Evolutionary conservation across 2,888 invertebrate genomes (phyloP).

Genomic region (Ophioninae sp.): DNA sequence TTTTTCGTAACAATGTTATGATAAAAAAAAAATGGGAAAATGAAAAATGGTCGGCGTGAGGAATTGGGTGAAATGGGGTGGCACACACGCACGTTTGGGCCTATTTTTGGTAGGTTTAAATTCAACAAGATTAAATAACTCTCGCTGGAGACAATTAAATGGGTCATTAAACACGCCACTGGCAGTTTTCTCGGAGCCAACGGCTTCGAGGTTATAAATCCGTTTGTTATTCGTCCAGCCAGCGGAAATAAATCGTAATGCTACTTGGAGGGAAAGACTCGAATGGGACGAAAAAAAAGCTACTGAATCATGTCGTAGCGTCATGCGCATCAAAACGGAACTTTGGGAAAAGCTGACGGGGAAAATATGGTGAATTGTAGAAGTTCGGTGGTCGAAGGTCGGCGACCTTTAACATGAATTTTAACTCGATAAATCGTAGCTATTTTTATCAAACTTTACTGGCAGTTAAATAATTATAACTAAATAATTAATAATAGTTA

Average conservation of each 20-base stretch:
- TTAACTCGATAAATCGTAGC: too few species aligned
- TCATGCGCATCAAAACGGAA: neutral
- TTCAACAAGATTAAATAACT: slow-evolving; percentile 53
- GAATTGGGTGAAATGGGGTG: neutral
- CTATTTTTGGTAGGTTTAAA: slow-evolving; percentile 9
- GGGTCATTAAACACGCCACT: slow-evolving; percentile 51
- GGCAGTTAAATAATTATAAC: too few species aligned
- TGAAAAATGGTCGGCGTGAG: neutral
- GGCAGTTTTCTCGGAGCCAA: slow-evolving; percentile 50
- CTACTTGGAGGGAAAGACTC: neutral
- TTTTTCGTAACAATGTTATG: too few species aligned
- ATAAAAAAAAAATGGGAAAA: too few species aligned
- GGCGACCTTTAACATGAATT: too few species aligned
- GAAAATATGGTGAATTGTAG: neutral
- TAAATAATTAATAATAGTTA: too few species aligned
- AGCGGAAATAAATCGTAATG: slow-evolving; percentile 27
- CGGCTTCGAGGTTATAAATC: slow-evolving; percentile 45
- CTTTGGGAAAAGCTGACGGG: neutral
- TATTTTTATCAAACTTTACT: too few species aligned
- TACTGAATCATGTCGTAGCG: neutral
- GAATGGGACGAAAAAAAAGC: slow-evolving; percentile 7
- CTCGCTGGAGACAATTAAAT: slow-evolving; percentile 50
- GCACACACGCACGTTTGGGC: neutral
- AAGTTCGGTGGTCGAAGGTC: too few species aligned
- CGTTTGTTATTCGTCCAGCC: slow-evolving; percentile 23